Base-by-base conservation (phyloP, 2,888 invertebrate species). In the Oligia strigilis region DNA sequence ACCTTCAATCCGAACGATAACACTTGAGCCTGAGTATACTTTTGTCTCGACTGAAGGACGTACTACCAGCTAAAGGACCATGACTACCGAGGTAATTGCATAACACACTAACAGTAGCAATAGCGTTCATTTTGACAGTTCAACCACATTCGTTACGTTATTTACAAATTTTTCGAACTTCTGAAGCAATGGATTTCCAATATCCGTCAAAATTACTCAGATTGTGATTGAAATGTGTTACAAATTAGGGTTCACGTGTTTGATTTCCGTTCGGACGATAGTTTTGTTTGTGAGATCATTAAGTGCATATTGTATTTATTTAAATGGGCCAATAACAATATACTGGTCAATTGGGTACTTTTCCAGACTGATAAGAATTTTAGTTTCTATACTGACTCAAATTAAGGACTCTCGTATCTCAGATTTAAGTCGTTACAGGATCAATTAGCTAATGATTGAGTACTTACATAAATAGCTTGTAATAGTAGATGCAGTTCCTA, bases 341-440 rank as follows among this genome's bases (percentile, higher is more conserved):
- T 46, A 8, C n/a, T 67, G 67, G 46, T n/a, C 67, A 62, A 58
- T 52, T 65, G 60, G 67, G 73, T 78, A 76, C 14, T 85, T 78
- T 84, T 84, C 84, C 84, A 74, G n/a, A 40, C 17, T 64, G 84
- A 84, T 84, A 78, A 82, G 64, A 46, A 46, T 64, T 82, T 85
- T 75, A 13, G 52, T 83, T 36, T 64, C 9, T 64, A 19, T 40
- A 4, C 19, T 52, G 19, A 19, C 36, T 65, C 36, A 40, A 43
- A 65, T 19, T 49, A 49, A 36, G 19, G 29, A 29, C 17, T 19
- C 19, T 19, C 19, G 8, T 52, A 52, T 49, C 29, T 49, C 60
- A n/a, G 2, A n/a, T 17, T 75, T 17, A 13, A 43, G 3, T 40
- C 49, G 52, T 29, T 36, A 52, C 49, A 58, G 0, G 9, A 19